Base-by-base conservation (phyloP, 2,113 vertebrate species). In the Myodes glareolus region DNA sequence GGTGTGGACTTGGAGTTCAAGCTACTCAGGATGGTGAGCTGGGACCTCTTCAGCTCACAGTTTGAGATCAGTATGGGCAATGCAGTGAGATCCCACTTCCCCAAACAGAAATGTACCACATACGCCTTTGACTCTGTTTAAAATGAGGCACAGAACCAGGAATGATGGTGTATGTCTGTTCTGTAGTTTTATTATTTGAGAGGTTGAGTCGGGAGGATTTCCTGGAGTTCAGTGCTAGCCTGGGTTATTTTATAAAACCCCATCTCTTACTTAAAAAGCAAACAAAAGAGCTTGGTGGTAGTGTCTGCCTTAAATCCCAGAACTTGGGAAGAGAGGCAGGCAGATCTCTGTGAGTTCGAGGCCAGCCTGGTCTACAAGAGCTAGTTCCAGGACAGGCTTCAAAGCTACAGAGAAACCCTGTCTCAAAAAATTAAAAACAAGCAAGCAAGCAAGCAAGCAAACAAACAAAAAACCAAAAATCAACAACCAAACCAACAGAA, bases 51-150 rank as follows among this genome's bases (percentile, higher is more conserved):
- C 29, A 73, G 19, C 13, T n/a, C 78, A 52, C 45, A 39, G n/a
- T 11, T 80, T 45, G n/a, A 31, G 61, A 58, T 21, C n/a, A 86
- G 47, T 21, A 14, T 77, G 45, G 36, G 45, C 19, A 23, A 86
- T 36, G 29, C 5, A 76, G 47, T 14, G 29, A 91, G n/a, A 58
- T 25, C 29, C 33, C 11, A n/a, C 29, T 31, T 55, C 61, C 36
- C 17, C 42, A 50, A 67, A 63, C 0, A 14, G 47, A 76, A 85
- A 67, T 12, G 47, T 4, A n/a, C 33, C 23, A n/a, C 75, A 29
- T 76, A 75, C 31, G 47, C 55, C n/a, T 67, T 61, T 90, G 90
- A 63, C 27, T 52, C 93, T 31, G 88, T 39, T 96, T 96, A 73
- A 95, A 93, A 86, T 45, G 14, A 91, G 92, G 65, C 70, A 31